Evolutionary conservation across 2,797 vertebrate genomes (phyloP).

Genomic region (Rhincodon typus): DNA sequence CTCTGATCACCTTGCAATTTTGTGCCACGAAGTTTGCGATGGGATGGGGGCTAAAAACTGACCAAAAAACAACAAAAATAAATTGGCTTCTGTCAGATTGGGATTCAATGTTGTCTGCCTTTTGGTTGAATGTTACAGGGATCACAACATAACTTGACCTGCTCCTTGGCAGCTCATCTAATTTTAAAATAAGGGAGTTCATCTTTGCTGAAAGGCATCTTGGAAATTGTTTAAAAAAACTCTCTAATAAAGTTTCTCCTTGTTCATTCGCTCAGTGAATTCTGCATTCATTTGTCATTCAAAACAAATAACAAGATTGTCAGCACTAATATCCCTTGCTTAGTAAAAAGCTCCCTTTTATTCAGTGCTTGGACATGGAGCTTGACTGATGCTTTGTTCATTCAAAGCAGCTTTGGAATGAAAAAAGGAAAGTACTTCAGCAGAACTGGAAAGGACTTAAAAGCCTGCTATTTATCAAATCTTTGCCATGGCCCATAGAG

Average conservation of each 20-base stretch:
- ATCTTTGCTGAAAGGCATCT: background rate
- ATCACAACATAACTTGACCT: background rate
- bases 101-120: background rate
- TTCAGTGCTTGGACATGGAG: background rate
- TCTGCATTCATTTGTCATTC: background rate
- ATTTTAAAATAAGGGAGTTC: background rate
- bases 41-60: background rate
- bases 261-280: background rate
- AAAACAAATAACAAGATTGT: background rate
- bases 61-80: background rate
- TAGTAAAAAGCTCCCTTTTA: background rate
- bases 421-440: background rate
- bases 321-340: background rate
- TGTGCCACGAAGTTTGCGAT: background rate
- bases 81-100: background rate
- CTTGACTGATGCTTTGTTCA: slow-evolving; percentile 23
- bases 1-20: background rate
- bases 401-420: slow-evolving; percentile 26
- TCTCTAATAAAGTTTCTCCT: slow-evolving; percentile 2
- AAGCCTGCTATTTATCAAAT: slow-evolving; percentile 8
- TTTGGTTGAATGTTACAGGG: background rate
- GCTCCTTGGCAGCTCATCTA: background rate
- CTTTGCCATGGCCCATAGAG: background rate
- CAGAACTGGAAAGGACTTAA: background rate
- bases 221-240: background rate